A percentile compares a stretch with the other conserved stretches of the same genome.
Evolutionary conservation across 92 coral and sea anemone genomes (phyloP).

Genomic region (Meandrina meandrites): DNA sequence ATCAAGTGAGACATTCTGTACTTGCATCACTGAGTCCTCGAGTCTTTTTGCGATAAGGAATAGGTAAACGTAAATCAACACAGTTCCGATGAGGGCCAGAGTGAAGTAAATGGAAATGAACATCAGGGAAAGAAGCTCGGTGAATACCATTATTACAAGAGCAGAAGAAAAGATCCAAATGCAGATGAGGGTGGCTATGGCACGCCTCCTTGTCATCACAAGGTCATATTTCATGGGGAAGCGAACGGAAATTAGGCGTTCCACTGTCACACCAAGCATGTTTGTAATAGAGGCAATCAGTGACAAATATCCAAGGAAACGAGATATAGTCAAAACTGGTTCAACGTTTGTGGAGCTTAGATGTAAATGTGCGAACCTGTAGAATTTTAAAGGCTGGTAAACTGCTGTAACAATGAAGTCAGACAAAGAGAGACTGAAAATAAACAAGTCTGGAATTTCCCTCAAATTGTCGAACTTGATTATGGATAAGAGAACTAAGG

Average conservation of each 20-base stretch:
- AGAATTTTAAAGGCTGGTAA: constrained; percentile 53
- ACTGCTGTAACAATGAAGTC: constrained; percentile 55
- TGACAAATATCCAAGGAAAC: constrained; percentile 53
- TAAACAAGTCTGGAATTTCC: constrained; percentile 67
- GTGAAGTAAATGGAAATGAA: not conserved
- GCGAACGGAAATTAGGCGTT: constrained; percentile 59
- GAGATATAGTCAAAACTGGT: not conserved
- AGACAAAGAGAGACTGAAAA: constrained; percentile 68
- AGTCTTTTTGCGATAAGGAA: constrained; percentile 38
- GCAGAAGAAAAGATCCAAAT: constrained; percentile 40
- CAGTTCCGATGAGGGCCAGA: constrained; percentile 23
- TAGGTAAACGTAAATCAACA: constrained; percentile 46
- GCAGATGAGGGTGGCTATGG: not conserved
- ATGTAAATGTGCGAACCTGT: constrained; percentile 12
- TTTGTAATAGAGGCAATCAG: constrained; percentile 66
- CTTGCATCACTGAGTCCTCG: constrained; percentile 18
- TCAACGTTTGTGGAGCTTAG: not conserved
- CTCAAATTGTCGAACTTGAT: constrained; percentile 50
- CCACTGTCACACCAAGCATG: constrained; percentile 70
- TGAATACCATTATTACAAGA: not conserved
- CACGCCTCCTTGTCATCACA: constrained; percentile 42
- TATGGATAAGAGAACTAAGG: constrained; percentile 42
- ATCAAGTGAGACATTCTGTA: not conserved
- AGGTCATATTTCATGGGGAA: constrained; percentile 48
- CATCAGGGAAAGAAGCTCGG: too few relatives aligned